Evolutionary conservation across 2,113 vertebrate genomes (phyloP).

Genomic region (Recurvirostra avosetta): DNA sequence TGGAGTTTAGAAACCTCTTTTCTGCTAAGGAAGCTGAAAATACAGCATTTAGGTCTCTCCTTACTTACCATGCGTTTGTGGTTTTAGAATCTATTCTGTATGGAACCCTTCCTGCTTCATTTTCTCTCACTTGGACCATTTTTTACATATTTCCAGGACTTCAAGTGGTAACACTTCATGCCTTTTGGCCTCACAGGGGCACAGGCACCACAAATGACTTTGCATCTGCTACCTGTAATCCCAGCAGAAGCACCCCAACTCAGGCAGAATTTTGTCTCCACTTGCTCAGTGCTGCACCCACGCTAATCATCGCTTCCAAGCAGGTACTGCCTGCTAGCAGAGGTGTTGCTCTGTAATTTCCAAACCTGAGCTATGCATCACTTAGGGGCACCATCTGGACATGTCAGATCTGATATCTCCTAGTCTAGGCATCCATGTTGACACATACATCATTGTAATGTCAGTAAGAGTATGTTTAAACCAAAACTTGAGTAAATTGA

Average conservation of each 20-base stretch:
- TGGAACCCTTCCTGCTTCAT: background rate
- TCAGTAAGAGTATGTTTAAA: background rate
- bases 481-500: background rate
- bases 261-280: background rate
- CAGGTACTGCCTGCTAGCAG: fast-evolving
- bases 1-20: constrained; percentile 63
- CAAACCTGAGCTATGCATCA: background rate
- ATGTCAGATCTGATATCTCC: background rate
- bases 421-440: background rate
- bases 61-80: constrained; percentile 13
- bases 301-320: background rate
- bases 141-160: constrained; percentile 5
- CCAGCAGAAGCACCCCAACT: background rate
- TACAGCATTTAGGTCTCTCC: background rate
- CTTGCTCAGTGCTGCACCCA: background rate
- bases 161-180: background rate
- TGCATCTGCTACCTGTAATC: background rate
- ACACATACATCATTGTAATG: background rate
- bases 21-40: constrained; percentile 50
- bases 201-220: background rate
- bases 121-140: background rate
- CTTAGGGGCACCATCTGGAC: background rate
- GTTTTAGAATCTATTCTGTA: constrained; percentile 18
- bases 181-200: background rate
- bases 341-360: background rate